These are phyloP conservation scores for Campoplex nolae DNA, from an alignment of 2,888 invertebrate genomes.

Conservation along the genomic window DNA sequence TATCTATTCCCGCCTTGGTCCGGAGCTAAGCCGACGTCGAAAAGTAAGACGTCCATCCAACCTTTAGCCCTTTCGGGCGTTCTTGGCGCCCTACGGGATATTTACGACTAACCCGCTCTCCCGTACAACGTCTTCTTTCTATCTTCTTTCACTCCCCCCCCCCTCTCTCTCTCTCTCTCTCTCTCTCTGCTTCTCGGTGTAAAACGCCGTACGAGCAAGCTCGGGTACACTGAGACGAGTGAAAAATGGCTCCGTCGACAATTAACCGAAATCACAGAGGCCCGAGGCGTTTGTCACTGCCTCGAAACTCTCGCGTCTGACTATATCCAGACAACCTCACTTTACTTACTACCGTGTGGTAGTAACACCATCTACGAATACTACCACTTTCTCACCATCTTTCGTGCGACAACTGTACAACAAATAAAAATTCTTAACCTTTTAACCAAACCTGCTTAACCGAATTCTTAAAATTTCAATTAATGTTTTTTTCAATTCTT, in stretches of 20 bases:
- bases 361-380: not conserved
- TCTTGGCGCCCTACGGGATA: slow-evolving; percentile 79
- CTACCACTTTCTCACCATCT: not conserved
- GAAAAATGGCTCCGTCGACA: slow-evolving; percentile 82
- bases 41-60: slow-evolving; percentile 78
- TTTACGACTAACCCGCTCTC: slow-evolving; percentile 76
- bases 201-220: slow-evolving; percentile 57
- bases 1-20: slow-evolving; percentile 32
- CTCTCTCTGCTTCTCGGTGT: slow-evolving; percentile 38
- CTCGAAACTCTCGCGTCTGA: slow-evolving; percentile 66
- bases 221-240: slow-evolving; percentile 72
- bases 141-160: slow-evolving; percentile 15
- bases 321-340: slow-evolving; percentile 40
- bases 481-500: not conserved
- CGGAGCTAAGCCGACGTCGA: slow-evolving; percentile 72
- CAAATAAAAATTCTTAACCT: not conserved
- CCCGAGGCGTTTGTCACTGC: slow-evolving; percentile 81
- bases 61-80: slow-evolving; percentile 79
- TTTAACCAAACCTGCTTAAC: no score
- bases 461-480: not conserved
- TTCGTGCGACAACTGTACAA: not conserved
- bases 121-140: slow-evolving; percentile 24
- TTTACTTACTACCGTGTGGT: not conserved
- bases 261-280: slow-evolving; percentile 83
- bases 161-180: no score